Evolutionary conservation across 1,140 invertebrate genomes (phyloP).

Genomic region (Drosophila albomicans): DNA sequence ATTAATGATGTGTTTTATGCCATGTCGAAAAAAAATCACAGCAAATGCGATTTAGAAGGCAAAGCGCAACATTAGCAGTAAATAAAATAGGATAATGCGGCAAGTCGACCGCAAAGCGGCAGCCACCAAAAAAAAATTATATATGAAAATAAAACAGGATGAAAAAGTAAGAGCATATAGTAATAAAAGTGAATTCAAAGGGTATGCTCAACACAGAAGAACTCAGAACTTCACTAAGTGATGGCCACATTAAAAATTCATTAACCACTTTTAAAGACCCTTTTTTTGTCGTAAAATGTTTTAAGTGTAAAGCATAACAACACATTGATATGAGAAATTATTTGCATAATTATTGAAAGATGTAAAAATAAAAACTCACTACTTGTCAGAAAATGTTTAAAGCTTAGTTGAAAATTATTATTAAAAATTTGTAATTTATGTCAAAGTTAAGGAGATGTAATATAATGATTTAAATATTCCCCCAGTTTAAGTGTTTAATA

Average conservation of each 20-base stretch:
- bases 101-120: constrained; percentile 71
- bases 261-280: too few relatives aligned
- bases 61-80: constrained; percentile 82
- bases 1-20: constrained; percentile 83
- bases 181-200: neutral
- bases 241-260: neutral
- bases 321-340: too few relatives aligned
- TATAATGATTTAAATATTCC: too few relatives aligned
- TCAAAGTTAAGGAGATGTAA: too few relatives aligned
- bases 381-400: too few relatives aligned
- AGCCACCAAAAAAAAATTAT: constrained; percentile 5
- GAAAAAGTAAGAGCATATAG: constrained; percentile 20
- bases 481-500: too few relatives aligned
- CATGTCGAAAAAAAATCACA: constrained; percentile 66
- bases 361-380: too few relatives aligned
- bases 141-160: neutral
- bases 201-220: constrained; percentile 6
- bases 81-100: constrained; percentile 82
- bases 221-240: neutral
- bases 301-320: too few relatives aligned
- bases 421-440: too few relatives aligned
- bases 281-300: neutral
- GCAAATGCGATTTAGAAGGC: constrained; percentile 76
- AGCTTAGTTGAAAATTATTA: too few relatives aligned
- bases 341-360: too few relatives aligned